Evolutionary conservation across 2,113 vertebrate species (phyloP), one percentile per base, ranked within the genome.

Genomic region (Hemiprocne comata): DNA sequence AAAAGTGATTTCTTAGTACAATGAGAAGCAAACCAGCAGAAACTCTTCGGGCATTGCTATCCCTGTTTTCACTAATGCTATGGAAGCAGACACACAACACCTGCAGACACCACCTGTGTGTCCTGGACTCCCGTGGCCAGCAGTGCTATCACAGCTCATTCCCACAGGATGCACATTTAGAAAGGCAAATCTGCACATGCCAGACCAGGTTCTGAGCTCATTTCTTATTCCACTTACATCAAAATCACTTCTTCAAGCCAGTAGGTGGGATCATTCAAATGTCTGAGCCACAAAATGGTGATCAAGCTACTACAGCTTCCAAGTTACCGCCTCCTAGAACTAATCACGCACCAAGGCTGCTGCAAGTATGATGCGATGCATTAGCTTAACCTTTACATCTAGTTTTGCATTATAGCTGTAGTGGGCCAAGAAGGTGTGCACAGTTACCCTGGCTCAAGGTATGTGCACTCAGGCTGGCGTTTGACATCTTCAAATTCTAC

Each of bases 1-100:
- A 78, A 65, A 93, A 91, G 60, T 38, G 24, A 76, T 93, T 91
- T 85, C 79, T 90, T 91, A 85, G 96, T 78, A 80, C 54, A 54
- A 25, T 17, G 15, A 84, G 71, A 72, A 88, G 78, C 73, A 67
- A 77, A 54, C 21, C 28, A 51, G 71, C 67, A 94, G 65, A 70
- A 94, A 62, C 19, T 89, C 69, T 67, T 57, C 18, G 90, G 38
- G 74, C 80, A 78, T 14, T n/a, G 34, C 53, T 20, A n/a, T 11
- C 36, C 24, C 33, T 0, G 0, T 25, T 89, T 60, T 50, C 57
- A 90, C 57, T 42, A 34, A 28, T 1, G 2, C 12, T 48, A 33
- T 2, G 26, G 71, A 54, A 36, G 0, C 16, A 38, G 73, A 78
- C 38, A 46, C n/a, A 13, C 0, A 3, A 50, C 44, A 58, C 26